Percentiles rank a stretch among this genome's conserved stretches.
Conservation (phyloP, 2,888 invertebrate genomes). For the Argyresthia albistria region DNA sequence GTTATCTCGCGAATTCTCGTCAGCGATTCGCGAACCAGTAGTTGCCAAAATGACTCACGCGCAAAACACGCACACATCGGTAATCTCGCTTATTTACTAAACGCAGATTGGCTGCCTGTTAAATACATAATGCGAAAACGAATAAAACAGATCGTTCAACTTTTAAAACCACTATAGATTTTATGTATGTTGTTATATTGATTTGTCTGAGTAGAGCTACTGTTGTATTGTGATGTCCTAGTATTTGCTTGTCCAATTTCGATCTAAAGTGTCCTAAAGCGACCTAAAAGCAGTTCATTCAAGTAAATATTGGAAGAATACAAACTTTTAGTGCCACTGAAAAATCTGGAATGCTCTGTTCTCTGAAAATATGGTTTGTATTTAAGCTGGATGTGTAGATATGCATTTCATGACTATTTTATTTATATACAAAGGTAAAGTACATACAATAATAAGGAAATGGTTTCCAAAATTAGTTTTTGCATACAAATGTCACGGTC, state of each 20-base stretch:
- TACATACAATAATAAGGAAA: too few relatives aligned
- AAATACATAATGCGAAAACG: slow-evolving; percentile 3
- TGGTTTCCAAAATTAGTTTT: too few relatives aligned
- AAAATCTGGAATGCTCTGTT: too few relatives aligned
- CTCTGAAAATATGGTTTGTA: too few relatives aligned
- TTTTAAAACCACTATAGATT: neutral
- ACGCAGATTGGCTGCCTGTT: slow-evolving; percentile 7
- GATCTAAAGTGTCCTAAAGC: slow-evolving; percentile 3
- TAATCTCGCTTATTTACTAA: slow-evolving; percentile 5
- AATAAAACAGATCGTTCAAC: neutral
- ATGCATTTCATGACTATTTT: too few relatives aligned
- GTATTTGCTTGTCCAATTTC: slow-evolving; percentile 3
- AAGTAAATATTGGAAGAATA: too few relatives aligned
- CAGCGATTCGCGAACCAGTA: slow-evolving; percentile 53
- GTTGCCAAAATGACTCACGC: slow-evolving; percentile 46
- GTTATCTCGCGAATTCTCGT: slow-evolving; percentile 39
- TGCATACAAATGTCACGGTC: too few relatives aligned
- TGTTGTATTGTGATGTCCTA: slow-evolving; percentile 1
- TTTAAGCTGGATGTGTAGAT: too few relatives aligned
- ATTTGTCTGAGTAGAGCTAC: neutral
- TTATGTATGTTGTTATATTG: neutral
- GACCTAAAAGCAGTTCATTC: slow-evolving; percentile 9
- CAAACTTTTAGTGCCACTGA: too few relatives aligned
- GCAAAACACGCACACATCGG: slow-evolving; percentile 1
- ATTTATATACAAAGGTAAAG: too few relatives aligned